Percentiles rank a stretch among this genome's conserved stretches.
Conservation (phyloP, 1,140 invertebrate species). For the Mycetomoellerius zeteki region DNA sequence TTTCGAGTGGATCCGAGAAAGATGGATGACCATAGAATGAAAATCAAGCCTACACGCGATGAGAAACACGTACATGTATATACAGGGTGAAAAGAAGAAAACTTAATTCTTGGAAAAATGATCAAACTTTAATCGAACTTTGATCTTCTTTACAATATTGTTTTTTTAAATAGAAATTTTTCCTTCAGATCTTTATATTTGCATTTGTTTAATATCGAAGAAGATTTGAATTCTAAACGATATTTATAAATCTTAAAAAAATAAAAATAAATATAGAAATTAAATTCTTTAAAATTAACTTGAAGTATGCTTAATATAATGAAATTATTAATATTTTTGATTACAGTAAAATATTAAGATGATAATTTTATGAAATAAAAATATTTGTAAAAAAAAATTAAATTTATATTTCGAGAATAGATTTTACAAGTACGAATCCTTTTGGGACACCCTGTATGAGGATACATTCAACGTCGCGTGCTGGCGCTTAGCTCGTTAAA, state of each 20-base stretch:
- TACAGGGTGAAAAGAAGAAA: constrained; percentile 32
- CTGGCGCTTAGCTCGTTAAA: constrained; percentile 65
- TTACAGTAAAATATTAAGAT: constrained; percentile 15
- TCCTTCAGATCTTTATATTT: not conserved
- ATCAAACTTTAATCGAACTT: not conserved
- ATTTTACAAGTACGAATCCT: not conserved
- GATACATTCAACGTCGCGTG: constrained; percentile 59
- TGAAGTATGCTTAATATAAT: not conserved
- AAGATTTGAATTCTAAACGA: not conserved
- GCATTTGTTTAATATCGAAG: not conserved
- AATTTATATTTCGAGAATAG: not conserved
- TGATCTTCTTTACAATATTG: not conserved
- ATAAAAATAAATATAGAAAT: not conserved
- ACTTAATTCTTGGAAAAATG: not conserved
- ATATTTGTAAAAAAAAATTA: constrained; percentile 13
- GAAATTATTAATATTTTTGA: constrained; percentile 2
- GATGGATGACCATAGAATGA: constrained; percentile 60
- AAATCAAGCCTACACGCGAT: constrained; percentile 66
- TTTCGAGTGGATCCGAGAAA: constrained; percentile 49
- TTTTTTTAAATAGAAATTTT: not conserved
- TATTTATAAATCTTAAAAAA: not conserved
- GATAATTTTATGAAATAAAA: not conserved
- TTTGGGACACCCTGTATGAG: constrained; percentile 49
- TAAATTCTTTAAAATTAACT: not conserved
- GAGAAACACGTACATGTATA: constrained; percentile 53